phyloP scores from a whole-genome alignment of 2,113 vertebrate species.

The Orthonyx spaldingii region DNA sequence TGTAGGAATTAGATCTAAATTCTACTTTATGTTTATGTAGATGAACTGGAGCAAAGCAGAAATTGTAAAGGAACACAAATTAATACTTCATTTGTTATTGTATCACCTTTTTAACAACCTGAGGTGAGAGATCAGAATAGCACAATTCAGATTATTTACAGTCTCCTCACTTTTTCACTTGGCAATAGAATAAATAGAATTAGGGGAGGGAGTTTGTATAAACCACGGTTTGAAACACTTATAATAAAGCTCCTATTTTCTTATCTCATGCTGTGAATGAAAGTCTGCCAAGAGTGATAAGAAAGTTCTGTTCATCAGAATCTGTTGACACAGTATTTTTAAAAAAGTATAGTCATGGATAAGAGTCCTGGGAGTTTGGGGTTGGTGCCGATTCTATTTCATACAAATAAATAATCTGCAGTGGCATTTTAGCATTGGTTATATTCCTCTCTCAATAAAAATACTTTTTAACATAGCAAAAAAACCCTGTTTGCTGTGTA shows the following conservation, averaged over 20 bases:
- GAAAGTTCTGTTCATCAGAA: constrained; percentile 57
- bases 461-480: neutral
- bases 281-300: constrained; percentile 55
- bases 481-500: neutral
- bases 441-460: constrained; percentile 4
- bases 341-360: constrained; percentile 18
- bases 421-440: neutral
- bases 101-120: neutral
- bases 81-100: neutral
- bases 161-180: neutral
- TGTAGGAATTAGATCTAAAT: neutral
- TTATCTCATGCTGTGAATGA: neutral
- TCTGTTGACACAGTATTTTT: constrained; percentile 49
- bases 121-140: neutral
- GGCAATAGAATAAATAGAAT: neutral
- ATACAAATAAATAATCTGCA: constrained; percentile 35
- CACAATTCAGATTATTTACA: neutral
- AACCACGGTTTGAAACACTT: neutral
- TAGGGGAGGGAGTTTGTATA: neutral
- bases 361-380: neutral
- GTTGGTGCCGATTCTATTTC: neutral
- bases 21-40: neutral
- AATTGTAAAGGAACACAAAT: neutral
- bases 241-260: constrained; percentile 7
- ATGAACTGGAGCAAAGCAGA: neutral